Evolutionary conservation across 2,113 vertebrate genomes (phyloP).

Genomic region (Gallinago undulata): DNA sequence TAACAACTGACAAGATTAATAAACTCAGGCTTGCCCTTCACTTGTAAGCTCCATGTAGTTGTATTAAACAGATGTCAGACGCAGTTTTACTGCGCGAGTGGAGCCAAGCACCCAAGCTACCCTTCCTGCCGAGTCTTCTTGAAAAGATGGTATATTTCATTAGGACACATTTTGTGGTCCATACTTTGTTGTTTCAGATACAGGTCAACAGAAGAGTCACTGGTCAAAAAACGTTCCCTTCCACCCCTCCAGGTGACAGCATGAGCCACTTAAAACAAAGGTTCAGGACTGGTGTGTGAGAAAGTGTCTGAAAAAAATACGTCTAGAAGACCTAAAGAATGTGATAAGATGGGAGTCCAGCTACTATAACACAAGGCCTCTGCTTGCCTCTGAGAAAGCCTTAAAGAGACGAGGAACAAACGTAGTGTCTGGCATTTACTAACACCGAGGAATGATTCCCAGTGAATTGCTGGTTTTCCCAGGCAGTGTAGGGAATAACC

Average conservation of each 20-base stretch:
- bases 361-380: not conserved
- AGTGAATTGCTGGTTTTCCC: not conserved
- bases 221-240: not conserved
- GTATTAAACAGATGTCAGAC: slow-evolving; percentile 77
- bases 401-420: not conserved
- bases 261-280: not conserved
- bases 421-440: not conserved
- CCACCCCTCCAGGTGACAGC: not conserved
- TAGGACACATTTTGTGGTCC: not conserved
- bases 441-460: not conserved
- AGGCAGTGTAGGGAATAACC: not conserved
- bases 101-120: slow-evolving; percentile 42
- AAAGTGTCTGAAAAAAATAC: not conserved
- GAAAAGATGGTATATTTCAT: not conserved
- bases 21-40: slow-evolving; percentile 59
- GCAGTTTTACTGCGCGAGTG: slow-evolving; percentile 42
- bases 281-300: not conserved
- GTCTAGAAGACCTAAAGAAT: not conserved
- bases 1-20: slow-evolving; percentile 83
- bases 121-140: not conserved
- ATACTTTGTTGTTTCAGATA: not conserved
- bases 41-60: slow-evolving; percentile 57
- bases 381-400: not conserved
- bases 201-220: not conserved
- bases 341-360: not conserved